Conservation (phyloP, 1,140 invertebrate genomes). For the Episyrphus balteatus region DNA sequence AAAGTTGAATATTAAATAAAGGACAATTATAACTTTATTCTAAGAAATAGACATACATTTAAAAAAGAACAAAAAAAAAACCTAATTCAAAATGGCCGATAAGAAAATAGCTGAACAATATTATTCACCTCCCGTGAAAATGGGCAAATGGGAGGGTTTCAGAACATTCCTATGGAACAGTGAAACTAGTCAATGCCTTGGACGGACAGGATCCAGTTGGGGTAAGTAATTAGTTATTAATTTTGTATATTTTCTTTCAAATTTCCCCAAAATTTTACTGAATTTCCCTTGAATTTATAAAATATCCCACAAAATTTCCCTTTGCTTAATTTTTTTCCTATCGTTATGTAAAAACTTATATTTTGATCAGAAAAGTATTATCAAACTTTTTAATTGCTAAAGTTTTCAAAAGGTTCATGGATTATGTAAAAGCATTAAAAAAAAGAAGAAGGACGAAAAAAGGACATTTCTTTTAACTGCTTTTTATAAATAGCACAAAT, state of each 20-base stretch:
- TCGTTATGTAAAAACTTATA: no score
- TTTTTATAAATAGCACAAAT: no score
- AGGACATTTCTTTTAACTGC: no score
- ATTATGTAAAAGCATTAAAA: no score
- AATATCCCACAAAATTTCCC: no score
- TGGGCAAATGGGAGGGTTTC: constrained; percentile 76
- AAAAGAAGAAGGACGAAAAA: no score
- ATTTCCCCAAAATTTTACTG: neutral
- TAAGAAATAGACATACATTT: constrained; percentile 6
- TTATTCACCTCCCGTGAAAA: constrained; percentile 65
- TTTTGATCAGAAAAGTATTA: no score
- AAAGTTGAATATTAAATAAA: constrained; percentile 3
- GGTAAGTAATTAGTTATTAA: constrained; percentile 49
- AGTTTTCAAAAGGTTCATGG: no score
- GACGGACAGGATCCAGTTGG: constrained; percentile 80
- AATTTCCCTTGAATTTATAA: no score
- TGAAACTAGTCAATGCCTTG: constrained; percentile 76
- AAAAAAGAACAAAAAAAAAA: constrained; percentile 12
- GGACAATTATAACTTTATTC: neutral
- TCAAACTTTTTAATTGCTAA: no score
- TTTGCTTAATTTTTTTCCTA: no score
- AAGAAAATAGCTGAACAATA: constrained; percentile 65
- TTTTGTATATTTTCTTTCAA: constrained; percentile 1
- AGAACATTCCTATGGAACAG: constrained; percentile 76
- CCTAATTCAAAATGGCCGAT: constrained; percentile 48